These are phyloP conservation scores for Apamea anceps DNA, from an alignment of 2,888 invertebrate genomes.

Conservation along the genomic window DNA sequence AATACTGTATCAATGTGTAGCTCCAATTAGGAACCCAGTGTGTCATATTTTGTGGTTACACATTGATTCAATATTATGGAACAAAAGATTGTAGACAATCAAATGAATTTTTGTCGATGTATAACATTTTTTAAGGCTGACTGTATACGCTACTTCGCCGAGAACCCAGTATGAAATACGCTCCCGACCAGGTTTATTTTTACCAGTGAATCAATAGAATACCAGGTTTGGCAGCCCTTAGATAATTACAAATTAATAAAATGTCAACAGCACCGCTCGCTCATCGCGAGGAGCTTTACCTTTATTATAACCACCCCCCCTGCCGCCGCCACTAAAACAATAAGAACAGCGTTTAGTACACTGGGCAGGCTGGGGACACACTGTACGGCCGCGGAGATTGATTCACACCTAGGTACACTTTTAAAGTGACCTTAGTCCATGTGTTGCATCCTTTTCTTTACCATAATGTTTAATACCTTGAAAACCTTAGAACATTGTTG, in stretches of 20 bases:
- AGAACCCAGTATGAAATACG: constrained; percentile 20
- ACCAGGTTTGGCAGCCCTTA: constrained; percentile 89
- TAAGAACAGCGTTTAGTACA: constrained; percentile 94
- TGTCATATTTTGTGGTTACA: constrained; percentile 2
- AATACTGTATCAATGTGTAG: constrained; percentile 1
- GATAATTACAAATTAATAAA: constrained; percentile 87
- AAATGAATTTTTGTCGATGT: background rate
- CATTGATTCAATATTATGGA: constrained; percentile 9
- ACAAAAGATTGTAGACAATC: constrained; percentile 2
- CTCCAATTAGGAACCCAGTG: background rate
- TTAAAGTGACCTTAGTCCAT: constrained; percentile 86
- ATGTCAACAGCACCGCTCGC: constrained; percentile 94
- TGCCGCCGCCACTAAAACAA: constrained; percentile 98
- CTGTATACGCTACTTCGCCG: constrained; percentile 13
- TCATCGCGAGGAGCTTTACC: constrained; percentile 96
- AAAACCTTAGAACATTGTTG: constrained; percentile 88
- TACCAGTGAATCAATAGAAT: constrained; percentile 71
- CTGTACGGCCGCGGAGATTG: constrained; percentile 90
- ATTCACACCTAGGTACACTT: constrained; percentile 88
- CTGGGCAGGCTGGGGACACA: constrained; percentile 90
- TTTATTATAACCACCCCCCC: constrained; percentile 98
- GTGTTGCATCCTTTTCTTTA: constrained; percentile 91
- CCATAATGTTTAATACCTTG: constrained; percentile 88
- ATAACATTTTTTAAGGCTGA: background rate
- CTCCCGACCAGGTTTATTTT: constrained; percentile 48